Conservation (phyloP, 2,888 invertebrate genomes). For the Anthophora plumipes region DNA sequence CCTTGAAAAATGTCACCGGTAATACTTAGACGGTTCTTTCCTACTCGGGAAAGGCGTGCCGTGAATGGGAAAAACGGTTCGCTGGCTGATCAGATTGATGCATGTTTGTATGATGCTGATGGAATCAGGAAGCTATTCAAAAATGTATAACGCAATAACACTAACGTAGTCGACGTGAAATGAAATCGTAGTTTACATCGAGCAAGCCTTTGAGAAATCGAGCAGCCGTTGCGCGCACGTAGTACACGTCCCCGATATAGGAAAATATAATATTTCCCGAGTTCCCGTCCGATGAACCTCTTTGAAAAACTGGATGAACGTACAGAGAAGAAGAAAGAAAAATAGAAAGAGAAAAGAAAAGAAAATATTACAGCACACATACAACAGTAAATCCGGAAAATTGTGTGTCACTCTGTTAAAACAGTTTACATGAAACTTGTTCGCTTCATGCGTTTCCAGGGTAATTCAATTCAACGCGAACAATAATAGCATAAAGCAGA, state of each 20-base stretch:
- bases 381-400: too few species aligned
- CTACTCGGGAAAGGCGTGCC: constrained; percentile 12
- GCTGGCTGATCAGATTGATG: constrained; percentile 52
- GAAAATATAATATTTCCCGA: constrained; percentile 9
- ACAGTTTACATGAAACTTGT: neutral
- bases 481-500: neutral
- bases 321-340: neutral
- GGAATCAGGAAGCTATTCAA: constrained; percentile 58
- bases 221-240: neutral
- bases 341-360: neutral
- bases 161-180: constrained; percentile 17
- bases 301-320: constrained; percentile 2
- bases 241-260: neutral
- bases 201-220: constrained; percentile 23
- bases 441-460: neutral
- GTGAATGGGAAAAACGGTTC: constrained; percentile 27
- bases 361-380: too few species aligned
- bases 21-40: constrained; percentile 53
- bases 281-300: neutral
- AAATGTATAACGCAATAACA: constrained; percentile 71
- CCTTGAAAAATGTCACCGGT: constrained; percentile 41
- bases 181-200: constrained; percentile 30
- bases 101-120: constrained; percentile 57
- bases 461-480: neutral
- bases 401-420: neutral